phyloP scores from a whole-genome alignment of 2,113 vertebrate genomes.

The Lophura nycthemera region DNA sequence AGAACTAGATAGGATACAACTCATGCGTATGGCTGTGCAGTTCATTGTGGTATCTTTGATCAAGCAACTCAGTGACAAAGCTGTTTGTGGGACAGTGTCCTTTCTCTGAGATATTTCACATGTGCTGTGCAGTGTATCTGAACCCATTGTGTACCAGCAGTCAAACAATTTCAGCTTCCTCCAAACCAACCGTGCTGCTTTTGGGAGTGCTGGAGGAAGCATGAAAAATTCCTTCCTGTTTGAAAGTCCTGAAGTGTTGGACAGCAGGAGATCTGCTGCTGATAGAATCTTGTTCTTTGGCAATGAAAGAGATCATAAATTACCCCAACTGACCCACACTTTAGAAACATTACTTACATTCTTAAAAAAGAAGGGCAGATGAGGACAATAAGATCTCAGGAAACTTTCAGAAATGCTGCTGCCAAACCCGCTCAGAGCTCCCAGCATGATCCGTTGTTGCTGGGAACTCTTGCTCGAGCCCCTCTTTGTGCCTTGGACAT shows the following conservation, averaged over 20 bases:
- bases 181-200: background rate
- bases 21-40: background rate
- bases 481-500: background rate
- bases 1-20: background rate
- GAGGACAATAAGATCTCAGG: constrained; percentile 46
- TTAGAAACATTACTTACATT: constrained; percentile 37
- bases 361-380: constrained; percentile 37
- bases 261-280: background rate
- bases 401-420: constrained; percentile 40
- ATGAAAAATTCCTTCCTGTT: constrained; percentile 16
- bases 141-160: background rate
- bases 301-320: constrained; percentile 32
- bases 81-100: background rate
- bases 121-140: background rate
- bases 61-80: constrained; percentile 31
- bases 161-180: constrained; percentile 1
- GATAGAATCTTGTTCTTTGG: constrained; percentile 10
- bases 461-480: constrained; percentile 27
- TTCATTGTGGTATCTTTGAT: constrained; percentile 42
- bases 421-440: background rate
- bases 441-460: constrained; percentile 27
- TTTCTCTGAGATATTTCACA: constrained; percentile 20
- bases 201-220: background rate
- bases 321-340: constrained; percentile 34
- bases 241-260: background rate